Evolutionary conservation across 1,140 invertebrate genomes (phyloP).

Genomic region (Drosophila saltans): DNA sequence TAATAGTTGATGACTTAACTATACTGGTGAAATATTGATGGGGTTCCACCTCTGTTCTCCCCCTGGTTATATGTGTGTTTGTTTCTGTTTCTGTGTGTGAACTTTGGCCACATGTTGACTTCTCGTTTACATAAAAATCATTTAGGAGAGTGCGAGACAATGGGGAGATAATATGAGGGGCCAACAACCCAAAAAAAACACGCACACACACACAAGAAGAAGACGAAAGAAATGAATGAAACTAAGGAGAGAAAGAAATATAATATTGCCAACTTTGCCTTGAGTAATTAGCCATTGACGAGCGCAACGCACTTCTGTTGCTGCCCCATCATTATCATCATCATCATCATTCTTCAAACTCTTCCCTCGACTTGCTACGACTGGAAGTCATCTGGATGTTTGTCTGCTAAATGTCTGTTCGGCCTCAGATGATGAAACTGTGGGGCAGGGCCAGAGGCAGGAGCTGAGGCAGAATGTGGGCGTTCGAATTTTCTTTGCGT

Average conservation of each 20-base stretch:
- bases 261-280: constrained; percentile 14
- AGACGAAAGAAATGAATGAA: neutral
- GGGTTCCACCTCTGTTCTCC: neutral
- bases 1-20: constrained; percentile 38
- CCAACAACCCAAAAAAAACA: neutral
- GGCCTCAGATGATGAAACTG: neutral
- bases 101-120: constrained; percentile 31
- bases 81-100: constrained; percentile 36
- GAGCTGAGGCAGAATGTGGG: neutral
- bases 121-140: constrained; percentile 5
- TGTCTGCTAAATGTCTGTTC: constrained; percentile 47
- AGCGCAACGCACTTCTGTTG: neutral
- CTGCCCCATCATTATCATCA: neutral
- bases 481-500: constrained; percentile 16
- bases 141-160: neutral
- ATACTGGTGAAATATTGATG: constrained; percentile 14
- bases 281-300: constrained; percentile 47
- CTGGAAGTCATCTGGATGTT: constrained; percentile 11
- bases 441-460: neutral
- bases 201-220: neutral
- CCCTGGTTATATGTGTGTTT: no score
- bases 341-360: neutral
- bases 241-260: neutral
- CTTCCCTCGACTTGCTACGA: no score
- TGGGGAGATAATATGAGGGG: neutral